Evolutionary conservation across 1,140 invertebrate species (phyloP).

Genomic region (Drosophila equinoxialis): DNA sequence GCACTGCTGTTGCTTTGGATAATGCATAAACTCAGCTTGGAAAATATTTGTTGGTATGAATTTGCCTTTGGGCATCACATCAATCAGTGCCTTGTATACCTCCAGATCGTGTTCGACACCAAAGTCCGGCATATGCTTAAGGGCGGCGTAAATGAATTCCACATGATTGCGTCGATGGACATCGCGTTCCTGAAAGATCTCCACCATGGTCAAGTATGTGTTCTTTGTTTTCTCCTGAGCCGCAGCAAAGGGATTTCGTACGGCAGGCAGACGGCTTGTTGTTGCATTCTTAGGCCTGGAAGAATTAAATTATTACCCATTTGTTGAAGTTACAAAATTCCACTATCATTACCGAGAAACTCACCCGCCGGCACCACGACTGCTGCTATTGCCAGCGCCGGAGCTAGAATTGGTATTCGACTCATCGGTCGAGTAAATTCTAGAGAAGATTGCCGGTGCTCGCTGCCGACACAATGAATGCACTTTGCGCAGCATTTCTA

Average conservation of each 20-base stretch:
- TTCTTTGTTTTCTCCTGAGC: conserved; percentile 87
- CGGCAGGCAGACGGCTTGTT: conserved; percentile 50
- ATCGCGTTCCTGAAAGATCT: conserved; percentile 87
- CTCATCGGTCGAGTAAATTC: conserved; percentile 35
- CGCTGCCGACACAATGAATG: conserved; percentile 50
- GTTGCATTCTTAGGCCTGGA: conserved; percentile 4
- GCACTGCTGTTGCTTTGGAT: conserved; percentile 97
- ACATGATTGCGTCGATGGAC: conserved; percentile 90
- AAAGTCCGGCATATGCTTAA: conserved; percentile 95
- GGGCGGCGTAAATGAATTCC: conserved; percentile 95
- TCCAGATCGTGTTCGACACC: conserved; percentile 95
- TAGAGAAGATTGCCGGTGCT: conserved; percentile 17
- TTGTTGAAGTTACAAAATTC: background rate
- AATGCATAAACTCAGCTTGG: conserved; percentile 95
- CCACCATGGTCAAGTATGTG: conserved; percentile 89
- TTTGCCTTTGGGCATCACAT: conserved; percentile 96
- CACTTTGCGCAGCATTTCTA: conserved; percentile 66
- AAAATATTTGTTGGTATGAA: conserved; percentile 92
- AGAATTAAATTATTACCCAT: background rate
- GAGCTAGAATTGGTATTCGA: conserved; percentile 12
- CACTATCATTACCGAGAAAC: background rate
- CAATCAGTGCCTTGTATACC: conserved; percentile 94
- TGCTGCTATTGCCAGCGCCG: conserved; percentile 26
- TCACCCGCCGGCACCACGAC: conserved; percentile 19
- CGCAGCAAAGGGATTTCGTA: conserved; percentile 66